Evolutionary conservation across 2,797 vertebrate genomes (phyloP).

Genomic region (Tapera naevia): DNA sequence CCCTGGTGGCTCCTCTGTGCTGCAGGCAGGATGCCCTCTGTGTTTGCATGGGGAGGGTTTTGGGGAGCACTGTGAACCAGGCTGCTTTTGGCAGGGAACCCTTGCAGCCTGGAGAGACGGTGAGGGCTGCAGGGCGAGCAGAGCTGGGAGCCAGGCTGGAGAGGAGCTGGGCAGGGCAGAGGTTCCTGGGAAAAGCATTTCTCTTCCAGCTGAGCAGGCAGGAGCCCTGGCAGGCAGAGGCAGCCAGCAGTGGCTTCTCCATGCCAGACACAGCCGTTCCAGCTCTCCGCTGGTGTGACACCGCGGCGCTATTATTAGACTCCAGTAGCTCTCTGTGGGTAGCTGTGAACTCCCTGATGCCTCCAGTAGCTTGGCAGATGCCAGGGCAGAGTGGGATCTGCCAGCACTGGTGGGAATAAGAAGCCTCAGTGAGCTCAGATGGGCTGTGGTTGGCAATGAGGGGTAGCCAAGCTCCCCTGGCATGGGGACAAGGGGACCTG

Average conservation of each 20-base stretch:
- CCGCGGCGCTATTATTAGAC: slow-evolving; percentile 19
- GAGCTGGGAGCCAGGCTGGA: background rate
- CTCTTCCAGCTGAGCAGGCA: slow-evolving; percentile 30
- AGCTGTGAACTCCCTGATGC: slow-evolving; percentile 52
- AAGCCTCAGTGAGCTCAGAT: background rate
- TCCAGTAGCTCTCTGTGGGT: slow-evolving; percentile 45
- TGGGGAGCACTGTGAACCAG: accelerated
- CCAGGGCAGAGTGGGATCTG: slow-evolving; percentile 18
- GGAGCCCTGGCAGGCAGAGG: background rate
- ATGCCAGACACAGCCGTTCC: background rate
- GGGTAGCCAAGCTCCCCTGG: background rate
- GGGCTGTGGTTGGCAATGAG: background rate
- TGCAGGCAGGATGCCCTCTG: background rate
- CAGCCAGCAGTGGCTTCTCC: background rate
- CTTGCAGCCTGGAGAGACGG: background rate
- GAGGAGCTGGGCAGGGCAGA: background rate
- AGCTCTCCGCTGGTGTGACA: background rate
- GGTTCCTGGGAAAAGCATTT: background rate
- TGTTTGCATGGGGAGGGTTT: accelerated
- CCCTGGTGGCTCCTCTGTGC: background rate
- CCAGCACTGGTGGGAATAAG: slow-evolving; percentile 10
- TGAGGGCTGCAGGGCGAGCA: background rate
- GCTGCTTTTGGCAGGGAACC: background rate
- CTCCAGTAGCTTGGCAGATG: slow-evolving; percentile 38
- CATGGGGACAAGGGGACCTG: accelerated